Conservation (phyloP, 2,113 vertebrate species). For the Seriola rivoliana region DNA sequence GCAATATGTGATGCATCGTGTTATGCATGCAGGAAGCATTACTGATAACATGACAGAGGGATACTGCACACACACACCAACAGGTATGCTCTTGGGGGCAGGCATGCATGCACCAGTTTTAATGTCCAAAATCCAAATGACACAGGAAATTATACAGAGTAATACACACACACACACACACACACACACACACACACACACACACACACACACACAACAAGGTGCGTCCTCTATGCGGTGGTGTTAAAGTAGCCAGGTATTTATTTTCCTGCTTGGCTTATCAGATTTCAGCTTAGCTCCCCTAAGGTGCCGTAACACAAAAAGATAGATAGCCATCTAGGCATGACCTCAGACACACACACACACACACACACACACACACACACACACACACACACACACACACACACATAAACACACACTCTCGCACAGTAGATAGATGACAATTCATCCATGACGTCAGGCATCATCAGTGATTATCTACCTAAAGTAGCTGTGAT, state of each 20-base stretch:
- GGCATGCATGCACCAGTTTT: neutral
- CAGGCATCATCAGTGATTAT: constrained; percentile 57
- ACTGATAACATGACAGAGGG: neutral
- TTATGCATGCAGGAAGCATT: neutral
- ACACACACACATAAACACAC: constrained; percentile 20
- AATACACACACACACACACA: neutral
- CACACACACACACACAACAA: constrained; percentile 12
- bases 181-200: too few relatives aligned
- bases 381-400: constrained; percentile 35
- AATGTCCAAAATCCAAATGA: constrained; percentile 18
- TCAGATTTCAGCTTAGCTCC: constrained; percentile 81
- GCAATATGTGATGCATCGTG: neutral
- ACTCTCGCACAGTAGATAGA: constrained; percentile 32
- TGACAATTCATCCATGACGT: constrained; percentile 51
- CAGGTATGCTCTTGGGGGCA: constrained; percentile 41
- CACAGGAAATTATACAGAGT: constrained; percentile 21
- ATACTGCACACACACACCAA: neutral
- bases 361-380: constrained; percentile 42
- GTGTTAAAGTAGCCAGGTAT: constrained; percentile 81
- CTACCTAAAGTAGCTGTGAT: constrained; percentile 29
- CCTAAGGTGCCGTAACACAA: constrained; percentile 78
- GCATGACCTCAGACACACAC: constrained; percentile 81
- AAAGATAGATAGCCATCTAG: constrained; percentile 83
- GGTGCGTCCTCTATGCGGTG: constrained; percentile 67
- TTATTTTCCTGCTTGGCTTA: constrained; percentile 79